These are phyloP conservation scores for Dipodomys ordii DNA, from an alignment of 2,113 vertebrate species.

Conservation along the genomic window DNA sequence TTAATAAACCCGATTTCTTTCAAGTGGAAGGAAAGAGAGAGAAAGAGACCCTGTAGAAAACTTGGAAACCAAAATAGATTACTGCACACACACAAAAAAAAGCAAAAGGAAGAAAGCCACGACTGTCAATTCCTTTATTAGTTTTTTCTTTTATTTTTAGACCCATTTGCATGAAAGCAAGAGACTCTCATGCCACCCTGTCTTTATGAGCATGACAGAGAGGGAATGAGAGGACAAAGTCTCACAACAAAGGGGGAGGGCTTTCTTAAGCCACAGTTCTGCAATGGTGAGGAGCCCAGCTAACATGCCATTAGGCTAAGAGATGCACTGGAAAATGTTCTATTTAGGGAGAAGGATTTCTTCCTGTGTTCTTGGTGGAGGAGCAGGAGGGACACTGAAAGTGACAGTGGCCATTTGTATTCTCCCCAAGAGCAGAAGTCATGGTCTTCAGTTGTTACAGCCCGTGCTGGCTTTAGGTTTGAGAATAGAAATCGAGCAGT, in stretches of 20 bases:
- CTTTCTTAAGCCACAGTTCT: conserved; percentile 3
- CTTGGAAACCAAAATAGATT: neutral
- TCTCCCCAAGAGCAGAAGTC: neutral
- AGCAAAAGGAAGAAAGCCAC: neutral
- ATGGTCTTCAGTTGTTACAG: neutral
- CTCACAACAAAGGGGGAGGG: neutral
- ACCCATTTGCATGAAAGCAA: conserved; percentile 27
- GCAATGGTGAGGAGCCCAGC: neutral
- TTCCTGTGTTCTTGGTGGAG: neutral
- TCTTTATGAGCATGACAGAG: neutral
- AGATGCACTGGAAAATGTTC: neutral
- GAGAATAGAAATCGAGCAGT: neutral
- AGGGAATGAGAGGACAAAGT: neutral
- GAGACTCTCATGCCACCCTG: neutral
- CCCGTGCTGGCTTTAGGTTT: neutral
- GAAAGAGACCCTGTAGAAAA: neutral
- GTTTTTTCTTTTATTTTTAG: conserved; percentile 20
- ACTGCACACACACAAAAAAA: neutral
- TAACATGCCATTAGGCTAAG: neutral
- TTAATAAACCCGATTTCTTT: neutral
- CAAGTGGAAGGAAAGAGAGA: neutral
- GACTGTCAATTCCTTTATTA: conserved; percentile 10
- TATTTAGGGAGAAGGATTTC: neutral
- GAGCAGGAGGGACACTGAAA: neutral
- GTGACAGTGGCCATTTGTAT: neutral